Percentiles rank a stretch among this genome's conserved stretches.
Evolutionary conservation across 1,140 invertebrate species (phyloP).

Genomic region (Aphelenchoides fujianensis): DNA sequence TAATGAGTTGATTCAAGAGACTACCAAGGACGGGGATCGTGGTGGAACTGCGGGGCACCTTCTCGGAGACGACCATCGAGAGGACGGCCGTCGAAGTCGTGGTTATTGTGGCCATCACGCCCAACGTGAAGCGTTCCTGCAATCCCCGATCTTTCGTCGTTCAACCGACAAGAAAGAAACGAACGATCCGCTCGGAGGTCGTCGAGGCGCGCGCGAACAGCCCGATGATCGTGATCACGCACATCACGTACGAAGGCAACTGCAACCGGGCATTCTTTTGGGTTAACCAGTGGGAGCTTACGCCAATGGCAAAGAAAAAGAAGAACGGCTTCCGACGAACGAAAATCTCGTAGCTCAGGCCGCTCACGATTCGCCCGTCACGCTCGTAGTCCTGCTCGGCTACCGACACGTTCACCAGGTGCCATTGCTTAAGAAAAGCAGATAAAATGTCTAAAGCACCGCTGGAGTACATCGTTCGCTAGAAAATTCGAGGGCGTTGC

Average conservation of each 20-base stretch:
- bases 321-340: slow-evolving; percentile 50
- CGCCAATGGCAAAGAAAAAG: slow-evolving; percentile 55
- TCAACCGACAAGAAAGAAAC: no score
- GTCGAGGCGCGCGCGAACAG: slow-evolving; percentile 53
- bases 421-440: no score
- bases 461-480: no score
- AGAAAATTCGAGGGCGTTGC: no score
- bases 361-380: no score
- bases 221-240: slow-evolving; percentile 52
- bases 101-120: slow-evolving; percentile 50
- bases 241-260: slow-evolving; percentile 35
- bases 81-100: slow-evolving; percentile 38
- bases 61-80: slow-evolving; percentile 52
- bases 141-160: no score
- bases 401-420: no score
- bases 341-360: slow-evolving; percentile 52
- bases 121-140: slow-evolving; percentile 55
- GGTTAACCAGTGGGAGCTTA: no score
- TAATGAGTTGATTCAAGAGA: background rate
- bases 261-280: no score
- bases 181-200: slow-evolving; percentile 47
- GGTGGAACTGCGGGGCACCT: slow-evolving; percentile 54
- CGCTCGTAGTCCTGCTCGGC: no score
- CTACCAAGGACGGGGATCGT: slow-evolving; percentile 50
- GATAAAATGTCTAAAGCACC: no score